phyloP scores from a whole-genome alignment of 1,140 invertebrate genomes.

The Cydia splendana region DNA sequence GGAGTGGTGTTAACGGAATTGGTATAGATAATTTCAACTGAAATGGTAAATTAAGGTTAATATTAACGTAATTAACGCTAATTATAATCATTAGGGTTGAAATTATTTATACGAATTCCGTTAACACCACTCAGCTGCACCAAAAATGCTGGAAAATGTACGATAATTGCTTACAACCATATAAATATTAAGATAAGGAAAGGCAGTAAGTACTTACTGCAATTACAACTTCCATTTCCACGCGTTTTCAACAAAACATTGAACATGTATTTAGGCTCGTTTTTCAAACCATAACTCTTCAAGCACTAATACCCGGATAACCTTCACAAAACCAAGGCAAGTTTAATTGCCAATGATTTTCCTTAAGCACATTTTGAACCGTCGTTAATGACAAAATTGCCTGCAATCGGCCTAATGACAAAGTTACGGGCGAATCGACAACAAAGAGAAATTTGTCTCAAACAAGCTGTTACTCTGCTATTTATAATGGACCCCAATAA shows the following conservation, averaged over 20 bases:
- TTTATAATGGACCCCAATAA: constrained; percentile 20
- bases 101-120: too few relatives aligned
- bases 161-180: too few relatives aligned
- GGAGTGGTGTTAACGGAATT: too few relatives aligned
- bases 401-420: constrained; percentile 26
- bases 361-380: constrained; percentile 21
- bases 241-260: too few relatives aligned
- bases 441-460: constrained; percentile 29
- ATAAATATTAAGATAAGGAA: too few relatives aligned
- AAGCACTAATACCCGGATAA: not conserved
- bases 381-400: constrained; percentile 26
- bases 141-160: too few relatives aligned
- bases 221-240: too few relatives aligned
- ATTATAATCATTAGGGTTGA: too few relatives aligned
- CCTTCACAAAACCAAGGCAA: not conserved
- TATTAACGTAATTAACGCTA: too few relatives aligned
- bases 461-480: constrained; percentile 27
- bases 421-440: constrained; percentile 30
- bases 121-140: too few relatives aligned
- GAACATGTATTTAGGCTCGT: not conserved
- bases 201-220: not conserved
- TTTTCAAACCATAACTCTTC: not conserved
- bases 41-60: too few relatives aligned
- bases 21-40: too few relatives aligned
- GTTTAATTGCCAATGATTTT: constrained; percentile 29